Base-by-base conservation (phyloP, 2,888 invertebrate species). In the Drosophila seclusa region DNA sequence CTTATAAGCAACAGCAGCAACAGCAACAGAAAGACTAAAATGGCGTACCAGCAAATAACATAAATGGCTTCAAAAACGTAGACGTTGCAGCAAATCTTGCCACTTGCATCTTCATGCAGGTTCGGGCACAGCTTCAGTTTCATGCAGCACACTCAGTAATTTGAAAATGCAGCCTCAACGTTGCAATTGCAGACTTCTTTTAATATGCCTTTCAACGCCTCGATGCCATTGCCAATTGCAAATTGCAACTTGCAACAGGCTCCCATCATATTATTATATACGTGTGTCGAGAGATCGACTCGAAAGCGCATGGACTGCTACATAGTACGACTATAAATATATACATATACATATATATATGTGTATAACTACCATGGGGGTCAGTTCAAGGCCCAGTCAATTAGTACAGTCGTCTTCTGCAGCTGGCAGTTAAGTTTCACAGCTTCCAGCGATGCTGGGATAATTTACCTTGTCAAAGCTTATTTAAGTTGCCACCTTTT, bases 141-240 rank as follows among this genome's bases (percentile, higher is more conserved):
- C 24, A 24, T 45, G 45, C 45, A 45, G 45, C 45, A 24, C 27
- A 42, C 48, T 32, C 40, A 42, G 65, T 71, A 73, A 67, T 66
- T 55, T 49, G 8, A 60, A 66, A 49, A 21, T 57, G 38, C 58
- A 32, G 36, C 52, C 31, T 49, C 67, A 29, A 40, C 80, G 80
- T 83, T 81, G 87, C 82, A 85, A 82, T 83, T 87, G 89, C 89
- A 90, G 90, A 91, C 90, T 90, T 90, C 83, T 83, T 89, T 91
- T 91, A 91, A 91, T 91, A 91, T 91, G 91, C 87, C 87, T 90
- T 89, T 91, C 91, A 90, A 91, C 91, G 91, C 91, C 90, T 91
- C 81, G 77, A 76, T 83, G 85, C 79, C 87, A 83, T 78, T 85
- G 83, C 82, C 82, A 82, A 82, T 82, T 82, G 86, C 80, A 80